Evolutionary conservation across 2,113 vertebrate species (phyloP), one percentile per base, ranked within the genome.

Genomic region (Corapipo altera): DNA sequence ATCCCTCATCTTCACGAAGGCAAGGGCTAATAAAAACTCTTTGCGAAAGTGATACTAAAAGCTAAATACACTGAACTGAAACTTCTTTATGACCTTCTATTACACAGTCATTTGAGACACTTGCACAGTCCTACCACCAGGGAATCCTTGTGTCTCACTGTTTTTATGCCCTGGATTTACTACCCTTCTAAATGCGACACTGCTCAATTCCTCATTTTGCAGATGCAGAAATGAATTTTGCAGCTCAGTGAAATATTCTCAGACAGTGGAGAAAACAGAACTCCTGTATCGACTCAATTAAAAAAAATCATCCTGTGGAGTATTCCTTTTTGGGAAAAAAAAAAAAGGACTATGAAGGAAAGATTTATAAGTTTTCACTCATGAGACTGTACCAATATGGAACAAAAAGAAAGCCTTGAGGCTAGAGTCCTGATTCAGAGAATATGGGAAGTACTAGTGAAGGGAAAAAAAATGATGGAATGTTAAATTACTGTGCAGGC

Each of bases 371-470:
- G 30, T 58, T 74, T 51, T 74, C 51, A 33, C 8, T 91, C 27
- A 22, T 41, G 32, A 83, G 28, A 44, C 20, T 58, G 21, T 43
- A 75, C 28, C 44, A 51, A 61, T 32, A 59, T 51, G 75, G 73
- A 89, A 91, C n/a, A 21, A 57, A 71, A 95, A 86, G 54, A 79
- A 90, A 87, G 27, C 37, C 84, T 84, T 19, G 4, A 76, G 70
- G 21, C 61, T 62, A 46, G 26, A 88, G 54, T 49, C 57, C 33
- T 78, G 49, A 13, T 87, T 88, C 52, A 90, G 44, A 78, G 30
- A 91, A 90, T 65, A 73, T 77, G 78, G 81, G 80, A 95, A 94
- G n/a, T 61, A 84, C 93, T 90, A 88, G 32, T 30, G 35, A 86
- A 66, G 43, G 65, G 43, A 84, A 88, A 95, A 81, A 43, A n/a